Evolutionary conservation across 92 coral and sea anemone species (phyloP).

Genomic region (Porites rus): DNA sequence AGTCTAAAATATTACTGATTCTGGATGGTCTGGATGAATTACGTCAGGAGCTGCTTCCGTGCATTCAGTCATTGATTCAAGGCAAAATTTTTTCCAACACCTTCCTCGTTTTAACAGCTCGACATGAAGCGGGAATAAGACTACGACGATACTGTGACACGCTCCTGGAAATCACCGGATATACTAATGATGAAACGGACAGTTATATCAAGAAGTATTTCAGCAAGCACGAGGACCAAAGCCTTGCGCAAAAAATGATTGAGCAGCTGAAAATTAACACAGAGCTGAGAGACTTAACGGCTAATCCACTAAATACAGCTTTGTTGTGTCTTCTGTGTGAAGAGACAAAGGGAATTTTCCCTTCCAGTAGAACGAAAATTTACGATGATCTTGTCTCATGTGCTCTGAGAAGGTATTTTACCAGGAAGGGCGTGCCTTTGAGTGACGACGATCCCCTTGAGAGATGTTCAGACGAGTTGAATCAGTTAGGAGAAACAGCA

Average conservation of each 20-base stretch:
- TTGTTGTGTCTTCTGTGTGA: conserved; percentile 16
- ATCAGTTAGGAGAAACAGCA: conserved; percentile 22
- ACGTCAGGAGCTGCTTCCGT: neutral
- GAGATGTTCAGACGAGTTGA: neutral
- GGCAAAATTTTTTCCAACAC: conserved; percentile 5
- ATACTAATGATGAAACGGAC: conserved; percentile 1
- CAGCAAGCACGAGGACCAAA: conserved; percentile 7
- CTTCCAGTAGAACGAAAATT: conserved; percentile 9
- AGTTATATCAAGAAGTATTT: neutral
- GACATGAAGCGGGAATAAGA: conserved; percentile 34
- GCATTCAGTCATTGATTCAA: conserved; percentile 15
- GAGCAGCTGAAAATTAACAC: neutral
- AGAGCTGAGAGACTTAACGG: conserved; percentile 4
- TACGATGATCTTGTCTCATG: conserved; percentile 5
- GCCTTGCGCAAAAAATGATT: neutral
- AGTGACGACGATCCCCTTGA: conserved; percentile 16
- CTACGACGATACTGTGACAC: conserved; percentile 31
- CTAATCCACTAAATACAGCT: conserved; percentile 23
- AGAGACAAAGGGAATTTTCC: conserved; percentile 6
- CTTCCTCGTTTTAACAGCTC: conserved; percentile 29
- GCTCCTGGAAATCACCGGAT: conserved; percentile 26
- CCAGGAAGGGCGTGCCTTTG: neutral
- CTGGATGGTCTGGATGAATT: conserved; percentile 43
- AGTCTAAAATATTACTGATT: conserved; percentile 19
- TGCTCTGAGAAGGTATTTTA: conserved; percentile 1